phyloP scores from a whole-genome alignment of 2,888 invertebrate species.

The Ommatoiulus sabulosus region DNA sequence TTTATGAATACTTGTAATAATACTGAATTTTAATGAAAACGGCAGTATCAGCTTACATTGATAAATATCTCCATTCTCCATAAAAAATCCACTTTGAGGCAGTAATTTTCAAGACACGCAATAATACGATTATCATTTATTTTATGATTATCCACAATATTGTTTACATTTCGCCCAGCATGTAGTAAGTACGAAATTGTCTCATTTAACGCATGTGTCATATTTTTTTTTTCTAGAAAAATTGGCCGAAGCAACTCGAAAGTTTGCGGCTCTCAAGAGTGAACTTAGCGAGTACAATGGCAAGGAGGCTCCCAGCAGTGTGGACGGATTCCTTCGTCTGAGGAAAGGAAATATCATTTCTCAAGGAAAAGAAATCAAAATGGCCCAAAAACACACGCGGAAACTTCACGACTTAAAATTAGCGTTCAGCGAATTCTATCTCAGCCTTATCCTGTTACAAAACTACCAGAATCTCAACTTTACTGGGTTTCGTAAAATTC shows the following conservation, averaged over 20 bases:
- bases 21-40: too few relatives aligned
- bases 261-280: constrained; percentile 88
- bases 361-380: constrained; percentile 58
- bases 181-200: too few relatives aligned
- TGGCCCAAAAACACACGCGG: constrained; percentile 70
- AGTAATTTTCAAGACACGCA: too few relatives aligned
- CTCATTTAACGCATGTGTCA: too few relatives aligned
- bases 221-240: constrained; percentile 76
- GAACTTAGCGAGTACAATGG: constrained; percentile 74
- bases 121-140: too few relatives aligned
- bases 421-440: constrained; percentile 98
- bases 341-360: constrained; percentile 58
- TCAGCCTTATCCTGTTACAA: constrained; percentile 94
- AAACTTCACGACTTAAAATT: constrained; percentile 94
- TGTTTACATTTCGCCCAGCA: too few relatives aligned
- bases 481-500: constrained; percentile 98
- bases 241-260: constrained; percentile 95
- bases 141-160: too few relatives aligned
- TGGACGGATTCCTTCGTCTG: constrained; percentile 50
- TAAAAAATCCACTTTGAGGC: too few relatives aligned
- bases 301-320: constrained; percentile 57
- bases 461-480: constrained; percentile 99
- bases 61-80: too few relatives aligned
- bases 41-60: too few relatives aligned
- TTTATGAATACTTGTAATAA: too few relatives aligned